A percentile compares a stretch with the other conserved stretches of the same genome.
Evolutionary conservation across 2,797 vertebrate species (phyloP).

Genomic region (Leptatherina wallacei): DNA sequence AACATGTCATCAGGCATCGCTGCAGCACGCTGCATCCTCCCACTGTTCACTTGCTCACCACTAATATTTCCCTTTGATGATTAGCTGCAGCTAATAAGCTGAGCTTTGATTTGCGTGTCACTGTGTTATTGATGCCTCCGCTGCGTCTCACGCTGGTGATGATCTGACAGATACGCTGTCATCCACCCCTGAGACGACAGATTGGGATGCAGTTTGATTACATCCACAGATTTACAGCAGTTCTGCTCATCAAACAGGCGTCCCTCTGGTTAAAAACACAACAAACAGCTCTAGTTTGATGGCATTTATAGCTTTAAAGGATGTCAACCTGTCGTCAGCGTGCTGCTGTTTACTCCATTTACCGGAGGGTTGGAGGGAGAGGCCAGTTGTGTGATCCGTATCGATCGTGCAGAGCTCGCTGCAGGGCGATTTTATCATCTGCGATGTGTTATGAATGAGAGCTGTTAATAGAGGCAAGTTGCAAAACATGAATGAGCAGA

Average conservation of each 20-base stretch:
- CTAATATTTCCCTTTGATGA: constrained; percentile 31
- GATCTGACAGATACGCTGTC: constrained; percentile 6
- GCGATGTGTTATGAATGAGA: constrained; percentile 18
- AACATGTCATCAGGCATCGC: constrained; percentile 3
- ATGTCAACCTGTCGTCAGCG: constrained; percentile 27
- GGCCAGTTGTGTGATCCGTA: constrained; percentile 53
- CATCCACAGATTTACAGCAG: neutral
- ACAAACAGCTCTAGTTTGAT: too few relatives aligned
- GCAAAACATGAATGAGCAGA: neutral
- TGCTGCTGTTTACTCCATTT: constrained; percentile 19
- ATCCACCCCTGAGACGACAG: neutral
- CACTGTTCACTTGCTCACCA: constrained; percentile 14
- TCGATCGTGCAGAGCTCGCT: constrained; percentile 64
- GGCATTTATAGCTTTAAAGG: neutral
- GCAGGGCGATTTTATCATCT: constrained; percentile 37
- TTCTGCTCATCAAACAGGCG: neutral
- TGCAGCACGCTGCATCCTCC: constrained; percentile 11
- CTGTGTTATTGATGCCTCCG: neutral
- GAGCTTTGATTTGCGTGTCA: neutral
- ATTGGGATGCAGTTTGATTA: constrained; percentile 11
- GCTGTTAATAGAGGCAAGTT: constrained; percentile 9
- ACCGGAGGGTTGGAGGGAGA: neutral
- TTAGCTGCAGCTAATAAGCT: constrained; percentile 15
- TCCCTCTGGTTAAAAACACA: neutral
- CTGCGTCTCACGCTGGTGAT: neutral